These are phyloP conservation scores for Oreochromis spilurus DNA, from an alignment of 2,113 vertebrate species.

Conservation along the genomic window DNA sequence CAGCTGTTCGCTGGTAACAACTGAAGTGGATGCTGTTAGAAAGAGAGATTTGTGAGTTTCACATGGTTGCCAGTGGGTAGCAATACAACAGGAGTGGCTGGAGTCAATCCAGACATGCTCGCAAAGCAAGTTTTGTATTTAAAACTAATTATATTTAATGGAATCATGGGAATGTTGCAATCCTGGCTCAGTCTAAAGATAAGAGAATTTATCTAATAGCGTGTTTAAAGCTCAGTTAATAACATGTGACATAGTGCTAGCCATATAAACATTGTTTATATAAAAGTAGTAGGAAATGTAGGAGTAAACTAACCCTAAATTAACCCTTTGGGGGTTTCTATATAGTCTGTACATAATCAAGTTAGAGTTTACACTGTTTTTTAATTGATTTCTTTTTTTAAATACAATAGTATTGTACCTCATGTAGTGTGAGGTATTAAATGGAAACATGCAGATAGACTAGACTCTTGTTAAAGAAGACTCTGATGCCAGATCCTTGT, in stretches of 20 bases:
- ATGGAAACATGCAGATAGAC: not conserved
- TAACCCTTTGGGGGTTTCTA: not conserved
- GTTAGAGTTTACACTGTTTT: not conserved
- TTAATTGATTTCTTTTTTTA: not conserved
- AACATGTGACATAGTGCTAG: not conserved
- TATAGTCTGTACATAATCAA: not conserved
- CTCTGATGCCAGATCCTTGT: not conserved
- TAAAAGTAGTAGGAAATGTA: not conserved
- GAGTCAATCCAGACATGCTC: not conserved
- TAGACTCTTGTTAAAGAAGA: not conserved
- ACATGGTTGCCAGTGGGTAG: not conserved
- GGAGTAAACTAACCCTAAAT: not conserved
- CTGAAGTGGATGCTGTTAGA: not conserved
- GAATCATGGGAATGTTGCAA: not conserved
- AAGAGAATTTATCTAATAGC: rapidly evolving
- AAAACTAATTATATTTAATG: not conserved
- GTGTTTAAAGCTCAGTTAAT: not conserved
- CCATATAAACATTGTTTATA: not conserved
- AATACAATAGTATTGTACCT: not conserved
- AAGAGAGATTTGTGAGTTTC: not conserved
- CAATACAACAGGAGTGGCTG: not conserved
- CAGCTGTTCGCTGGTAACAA: not conserved
- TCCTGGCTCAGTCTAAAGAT: not conserved
- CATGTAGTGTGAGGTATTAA: not conserved
- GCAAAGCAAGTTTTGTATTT: not conserved